Percentiles rank a stretch among this genome's conserved stretches.
Conservation (phyloP, 2,888 invertebrate species). For the Polydesmus complanatus region DNA sequence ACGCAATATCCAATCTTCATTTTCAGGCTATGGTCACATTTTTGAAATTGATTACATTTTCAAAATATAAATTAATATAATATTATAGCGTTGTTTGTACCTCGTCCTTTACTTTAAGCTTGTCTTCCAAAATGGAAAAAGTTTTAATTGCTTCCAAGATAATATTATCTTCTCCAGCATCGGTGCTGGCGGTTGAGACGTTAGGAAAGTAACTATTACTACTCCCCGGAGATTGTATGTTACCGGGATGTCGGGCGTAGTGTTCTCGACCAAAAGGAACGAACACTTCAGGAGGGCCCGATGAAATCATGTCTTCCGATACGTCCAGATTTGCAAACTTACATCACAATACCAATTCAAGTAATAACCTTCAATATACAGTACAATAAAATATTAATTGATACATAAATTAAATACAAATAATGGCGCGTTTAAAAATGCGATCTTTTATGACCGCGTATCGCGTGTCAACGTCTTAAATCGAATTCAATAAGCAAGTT, state of each 20-base stretch:
- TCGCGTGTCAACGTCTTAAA: too few relatives aligned
- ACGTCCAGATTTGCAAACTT: conserved; percentile 18
- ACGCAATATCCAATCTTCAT: conserved; percentile 12
- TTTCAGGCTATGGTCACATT: background rate
- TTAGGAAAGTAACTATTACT: background rate
- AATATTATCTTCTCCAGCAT: conserved; percentile 15
- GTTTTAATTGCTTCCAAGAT: conserved; percentile 16
- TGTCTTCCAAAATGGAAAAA: conserved; percentile 14
- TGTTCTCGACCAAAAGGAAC: conserved; percentile 75
- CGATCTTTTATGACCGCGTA: too few relatives aligned
- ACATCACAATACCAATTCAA: background rate
- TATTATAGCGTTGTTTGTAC: too few relatives aligned
- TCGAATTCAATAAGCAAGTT: too few relatives aligned
- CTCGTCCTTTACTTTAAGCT: background rate
- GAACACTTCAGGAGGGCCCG: conserved; percentile 51
- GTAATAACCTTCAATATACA: too few relatives aligned
- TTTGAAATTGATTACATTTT: too few relatives aligned
- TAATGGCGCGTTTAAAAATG: too few relatives aligned
- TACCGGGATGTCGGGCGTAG: conserved; percentile 59
- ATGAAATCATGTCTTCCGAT: conserved; percentile 17
- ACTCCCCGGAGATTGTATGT: conserved; percentile 28
- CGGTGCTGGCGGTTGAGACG: conserved; percentile 1
- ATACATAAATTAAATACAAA: too few relatives aligned
- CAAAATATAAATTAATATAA: too few relatives aligned
- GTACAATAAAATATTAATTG: too few relatives aligned